Percentiles rank a stretch among this genome's conserved stretches.
These are phyloP conservation scores for Holacanthella duospinosa DNA, from an alignment of 2,888 invertebrate genomes.

Conservation along the genomic window DNA sequence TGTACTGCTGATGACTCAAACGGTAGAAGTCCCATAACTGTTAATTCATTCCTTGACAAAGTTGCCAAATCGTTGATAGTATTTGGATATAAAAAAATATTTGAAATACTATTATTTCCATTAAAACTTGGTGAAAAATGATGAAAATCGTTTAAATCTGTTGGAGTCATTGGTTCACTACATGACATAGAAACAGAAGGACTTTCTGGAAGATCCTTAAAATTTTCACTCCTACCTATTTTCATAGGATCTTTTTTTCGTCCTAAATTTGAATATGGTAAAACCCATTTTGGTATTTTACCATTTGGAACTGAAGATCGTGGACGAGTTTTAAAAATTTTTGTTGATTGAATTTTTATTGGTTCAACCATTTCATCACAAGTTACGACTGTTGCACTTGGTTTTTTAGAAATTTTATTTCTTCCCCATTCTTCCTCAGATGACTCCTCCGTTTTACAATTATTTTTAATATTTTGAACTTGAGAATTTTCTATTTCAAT, in stretches of 20 bases:
- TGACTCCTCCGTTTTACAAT: not conserved
- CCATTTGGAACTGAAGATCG: not conserved
- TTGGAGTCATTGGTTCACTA: conserved; percentile 15
- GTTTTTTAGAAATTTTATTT: not conserved
- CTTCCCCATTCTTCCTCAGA: not conserved
- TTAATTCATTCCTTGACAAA: conserved; percentile 32
- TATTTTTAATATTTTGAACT: not conserved
- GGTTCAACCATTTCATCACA: too few relatives aligned
- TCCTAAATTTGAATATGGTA: not conserved
- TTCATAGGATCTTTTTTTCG: not conserved
- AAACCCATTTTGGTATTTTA: not conserved
- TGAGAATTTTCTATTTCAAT: too few relatives aligned
- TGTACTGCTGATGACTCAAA: conserved; percentile 22
- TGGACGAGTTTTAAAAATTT: not conserved
- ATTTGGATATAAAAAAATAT: conserved; percentile 23
- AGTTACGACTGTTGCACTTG: not conserved
- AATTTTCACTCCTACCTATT: not conserved
- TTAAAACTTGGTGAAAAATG: not conserved
- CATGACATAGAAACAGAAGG: not conserved
- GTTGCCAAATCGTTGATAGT: conserved; percentile 34
- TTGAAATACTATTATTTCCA: conserved; percentile 5
- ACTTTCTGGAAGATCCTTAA: not conserved
- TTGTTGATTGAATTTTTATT: not conserved
- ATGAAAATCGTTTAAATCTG: conserved; percentile 7
- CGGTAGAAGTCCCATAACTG: conserved; percentile 33